Evolutionary conservation across 1,140 invertebrate genomes (phyloP), one percentile per base, ranked within the genome.

Genomic region (Brachionus calyciflorus): DNA sequence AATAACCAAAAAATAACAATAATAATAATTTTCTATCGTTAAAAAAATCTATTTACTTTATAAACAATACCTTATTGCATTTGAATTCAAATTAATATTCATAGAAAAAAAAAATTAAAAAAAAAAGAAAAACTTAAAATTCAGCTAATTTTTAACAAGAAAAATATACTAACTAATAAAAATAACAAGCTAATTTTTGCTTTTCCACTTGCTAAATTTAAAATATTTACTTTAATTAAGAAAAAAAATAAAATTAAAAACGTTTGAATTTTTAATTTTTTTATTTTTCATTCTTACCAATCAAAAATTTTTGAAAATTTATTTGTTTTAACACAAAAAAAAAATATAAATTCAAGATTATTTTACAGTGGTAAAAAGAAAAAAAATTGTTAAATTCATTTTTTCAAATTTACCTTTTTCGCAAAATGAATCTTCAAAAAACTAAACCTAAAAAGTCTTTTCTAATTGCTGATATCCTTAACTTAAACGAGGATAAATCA

Each of bases 1-100:
- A n/a, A n/a, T 19, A 33, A 21, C 28, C 37, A 17, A 37, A 60
- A 60, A 60, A 37, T 37, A 53, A 53, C 19, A 17, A 17, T 55
- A n/a, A n/a, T n/a, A n/a, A 28, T 30, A 28, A 28, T 28, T 55
- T 55, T 55, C 28, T 37, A 33, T 60, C 30, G 55, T 65, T 65
- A 65, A 44, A 3, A 37, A 41, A 65, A 41, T 21, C 60, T 65
- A 44, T 65, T 65, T 65, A 46, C 60, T 65, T 44, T 65, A 24
- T 44, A 65, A 65, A 65, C 60, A 65, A 65, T 65, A 41, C 21
- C 17, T 60, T 60, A 60, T 60, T 60, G 26, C 28, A 33, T 60
- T 65, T 65, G 12, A 24, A 65, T 65, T 44, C 30, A 65, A 65
- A 65, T 65, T 65, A 65, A 65, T 65, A 65, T 65, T 65, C 60